Conservation (phyloP, 2,113 vertebrate species). For the Salminus brasiliensis region DNA sequence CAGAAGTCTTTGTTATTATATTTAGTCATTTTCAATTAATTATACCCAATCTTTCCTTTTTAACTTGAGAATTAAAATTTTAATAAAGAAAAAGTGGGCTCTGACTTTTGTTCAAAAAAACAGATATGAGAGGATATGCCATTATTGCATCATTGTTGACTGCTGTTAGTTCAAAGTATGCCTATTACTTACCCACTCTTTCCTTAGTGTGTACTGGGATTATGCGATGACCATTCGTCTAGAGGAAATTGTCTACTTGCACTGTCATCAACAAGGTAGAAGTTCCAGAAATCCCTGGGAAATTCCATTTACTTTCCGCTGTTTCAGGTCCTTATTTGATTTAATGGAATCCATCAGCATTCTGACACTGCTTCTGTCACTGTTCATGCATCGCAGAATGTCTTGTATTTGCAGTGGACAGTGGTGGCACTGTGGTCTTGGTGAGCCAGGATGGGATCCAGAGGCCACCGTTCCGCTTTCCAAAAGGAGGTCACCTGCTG, state of each 20-base stretch:
- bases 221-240: slow-evolving; percentile 96
- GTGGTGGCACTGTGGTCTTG: slow-evolving; percentile 93
- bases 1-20: too few relatives aligned
- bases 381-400: not conserved
- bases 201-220: slow-evolving; percentile 93
- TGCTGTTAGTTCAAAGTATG: too few relatives aligned
- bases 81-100: too few relatives aligned
- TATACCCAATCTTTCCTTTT: too few relatives aligned
- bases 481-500: slow-evolving; percentile 92
- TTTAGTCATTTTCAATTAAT: too few relatives aligned
- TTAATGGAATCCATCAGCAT: too few relatives aligned
- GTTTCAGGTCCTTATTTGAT: not conserved
- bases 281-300: not conserved
- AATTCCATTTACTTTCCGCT: not conserved
- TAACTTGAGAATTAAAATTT: too few relatives aligned
- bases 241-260: slow-evolving; percentile 96
- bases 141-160: not conserved
- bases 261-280: slow-evolving; percentile 96
- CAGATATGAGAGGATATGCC: too few relatives aligned
- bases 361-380: too few relatives aligned
- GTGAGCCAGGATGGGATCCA: slow-evolving; percentile 99
- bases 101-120: too few relatives aligned
- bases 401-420: slow-evolving; percentile 82
- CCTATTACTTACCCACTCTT: not conserved
- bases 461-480: slow-evolving; percentile 92